A percentile compares a stretch with the other conserved stretches of the same genome.
phyloP scores from a whole-genome alignment of 2,797 vertebrate genomes.

The Parotocinclus haroldoi region DNA sequence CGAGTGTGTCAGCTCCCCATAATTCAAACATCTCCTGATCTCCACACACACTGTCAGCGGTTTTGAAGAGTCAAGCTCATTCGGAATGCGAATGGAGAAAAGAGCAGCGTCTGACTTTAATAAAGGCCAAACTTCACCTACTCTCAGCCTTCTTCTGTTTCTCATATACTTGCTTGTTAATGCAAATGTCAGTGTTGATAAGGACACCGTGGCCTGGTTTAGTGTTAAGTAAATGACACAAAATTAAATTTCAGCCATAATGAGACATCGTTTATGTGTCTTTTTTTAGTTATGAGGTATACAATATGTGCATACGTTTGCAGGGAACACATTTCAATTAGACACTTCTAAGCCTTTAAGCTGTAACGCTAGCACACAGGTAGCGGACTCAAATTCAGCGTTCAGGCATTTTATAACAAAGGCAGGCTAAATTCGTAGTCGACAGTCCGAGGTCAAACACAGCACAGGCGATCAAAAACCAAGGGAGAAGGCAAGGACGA shows the following conservation, averaged over 20 bases:
- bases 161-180: constrained; percentile 12
- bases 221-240: neutral
- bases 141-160: constrained; percentile 1
- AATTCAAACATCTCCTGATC: constrained; percentile 47
- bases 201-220: neutral
- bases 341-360: too few relatives aligned
- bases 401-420: too few relatives aligned
- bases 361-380: too few relatives aligned
- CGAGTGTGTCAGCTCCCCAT: constrained; percentile 18
- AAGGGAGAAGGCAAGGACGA: too few relatives aligned
- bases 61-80: constrained; percentile 51
- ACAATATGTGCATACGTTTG: too few relatives aligned
- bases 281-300: too few relatives aligned
- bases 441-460: too few relatives aligned
- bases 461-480: too few relatives aligned
- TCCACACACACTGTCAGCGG: constrained; percentile 52
- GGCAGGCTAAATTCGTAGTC: too few relatives aligned
- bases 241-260: too few relatives aligned
- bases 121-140: constrained; percentile 61
- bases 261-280: neutral
- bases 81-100: constrained; percentile 54
- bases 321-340: too few relatives aligned
- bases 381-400: too few relatives aligned
- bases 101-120: constrained; percentile 71
- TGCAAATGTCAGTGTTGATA: constrained; percentile 11